These are phyloP conservation scores for Graphium colonna DNA, from an alignment of 2,888 invertebrate species.

Conservation along the genomic window DNA sequence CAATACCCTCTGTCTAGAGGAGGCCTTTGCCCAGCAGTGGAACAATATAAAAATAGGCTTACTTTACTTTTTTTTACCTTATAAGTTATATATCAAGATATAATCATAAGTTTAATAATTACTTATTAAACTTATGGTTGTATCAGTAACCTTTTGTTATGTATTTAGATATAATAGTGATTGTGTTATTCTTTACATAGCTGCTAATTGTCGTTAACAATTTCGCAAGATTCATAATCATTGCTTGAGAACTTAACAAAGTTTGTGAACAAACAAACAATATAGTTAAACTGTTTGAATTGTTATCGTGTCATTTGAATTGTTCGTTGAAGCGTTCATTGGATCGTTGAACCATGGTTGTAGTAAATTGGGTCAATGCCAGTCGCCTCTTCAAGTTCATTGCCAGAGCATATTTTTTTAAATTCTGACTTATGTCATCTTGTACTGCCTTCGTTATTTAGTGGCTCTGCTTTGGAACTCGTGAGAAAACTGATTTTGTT, in stretches of 20 bases:
- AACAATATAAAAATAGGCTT: no score
- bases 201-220: not conserved
- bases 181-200: not conserved
- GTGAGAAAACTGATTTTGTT: no score
- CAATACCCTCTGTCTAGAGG: no score
- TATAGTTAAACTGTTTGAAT: conserved; percentile 6
- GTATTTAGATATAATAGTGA: not conserved
- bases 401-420: conserved; percentile 24
- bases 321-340: conserved; percentile 24
- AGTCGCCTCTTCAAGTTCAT: conserved; percentile 53
- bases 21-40: no score
- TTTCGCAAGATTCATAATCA: conserved; percentile 11
- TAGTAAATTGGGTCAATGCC: conserved; percentile 56
- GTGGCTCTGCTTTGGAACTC: no score
- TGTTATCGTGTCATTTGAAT: conserved; percentile 5
- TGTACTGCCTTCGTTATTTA: no score
- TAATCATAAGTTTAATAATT: no score
- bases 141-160: no score
- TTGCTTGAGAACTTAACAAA: not conserved
- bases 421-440: no score
- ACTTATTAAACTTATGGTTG: no score
- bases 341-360: conserved; percentile 57
- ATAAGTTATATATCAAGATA: no score
- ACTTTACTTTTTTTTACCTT: no score
- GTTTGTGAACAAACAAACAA: conserved; percentile 8